phyloP scores from a whole-genome alignment of 2,113 vertebrate genomes.

The Aspidoscelis tigris region DNA sequence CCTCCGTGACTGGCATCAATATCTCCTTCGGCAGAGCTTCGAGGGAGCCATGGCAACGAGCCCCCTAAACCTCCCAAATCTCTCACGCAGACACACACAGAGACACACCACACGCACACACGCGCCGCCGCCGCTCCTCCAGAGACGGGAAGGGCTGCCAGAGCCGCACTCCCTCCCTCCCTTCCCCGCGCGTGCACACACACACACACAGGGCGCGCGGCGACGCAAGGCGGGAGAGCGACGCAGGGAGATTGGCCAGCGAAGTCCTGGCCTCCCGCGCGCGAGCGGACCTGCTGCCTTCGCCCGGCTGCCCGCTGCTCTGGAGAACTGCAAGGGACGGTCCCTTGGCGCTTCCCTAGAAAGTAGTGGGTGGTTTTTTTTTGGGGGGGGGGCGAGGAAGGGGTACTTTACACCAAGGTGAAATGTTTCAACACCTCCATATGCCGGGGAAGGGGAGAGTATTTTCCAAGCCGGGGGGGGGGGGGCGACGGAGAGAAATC shows the following conservation, averaged over 20 bases:
- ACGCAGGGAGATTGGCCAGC: not conserved
- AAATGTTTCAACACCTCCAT: not conserved
- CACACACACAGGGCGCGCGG: too few species aligned
- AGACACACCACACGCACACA: not conserved
- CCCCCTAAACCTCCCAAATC: slow-evolving; percentile 45
- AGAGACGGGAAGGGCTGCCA: not conserved
- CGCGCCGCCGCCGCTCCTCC: not conserved
- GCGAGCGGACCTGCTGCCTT: not conserved
- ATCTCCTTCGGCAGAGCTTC: slow-evolving; percentile 66
- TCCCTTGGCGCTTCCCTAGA: not conserved
- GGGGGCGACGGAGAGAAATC: too few species aligned
- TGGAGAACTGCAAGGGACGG: not conserved
- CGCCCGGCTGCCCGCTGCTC: not conserved
- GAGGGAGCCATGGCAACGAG: slow-evolving; percentile 76
- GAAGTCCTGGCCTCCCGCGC: too few species aligned
- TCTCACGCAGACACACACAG: not conserved
- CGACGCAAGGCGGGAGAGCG: too few species aligned
- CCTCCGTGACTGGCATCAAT: slow-evolving; percentile 74
- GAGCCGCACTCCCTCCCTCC: not conserved
- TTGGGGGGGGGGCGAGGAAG: not conserved
- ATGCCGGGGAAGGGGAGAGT: not conserved
- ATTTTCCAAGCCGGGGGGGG: not conserved
- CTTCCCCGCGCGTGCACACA: too few species aligned
- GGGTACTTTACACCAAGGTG: not conserved
- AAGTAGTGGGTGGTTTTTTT: not conserved